Evolutionary conservation across 1,140 invertebrate genomes (phyloP), one percentile per base, ranked within the genome.

Genomic region (Apis laboriosa): DNA sequence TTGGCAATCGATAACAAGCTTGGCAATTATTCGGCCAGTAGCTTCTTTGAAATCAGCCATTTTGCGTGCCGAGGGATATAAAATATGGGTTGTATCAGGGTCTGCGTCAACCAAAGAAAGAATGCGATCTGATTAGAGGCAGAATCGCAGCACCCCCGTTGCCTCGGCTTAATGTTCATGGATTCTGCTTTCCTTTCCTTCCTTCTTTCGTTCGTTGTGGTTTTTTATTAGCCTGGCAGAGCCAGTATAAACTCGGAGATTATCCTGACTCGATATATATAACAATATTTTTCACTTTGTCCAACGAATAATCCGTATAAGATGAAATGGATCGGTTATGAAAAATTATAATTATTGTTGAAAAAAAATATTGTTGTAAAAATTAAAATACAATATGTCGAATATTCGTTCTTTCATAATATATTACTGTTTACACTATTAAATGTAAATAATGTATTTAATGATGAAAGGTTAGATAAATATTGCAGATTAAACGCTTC

Each of bases 1-100:
- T 60, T 70, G 85, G 80, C 80, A 84, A 87, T 87, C 86, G 85
- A 87, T 87, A 86, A 86, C 84, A 68, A 80, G 86, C 71, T 71
- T 77, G 81, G 73, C 34, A 86, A 86, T 86, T 87, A 86, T 86
- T 86, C 77, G 85, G 76, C 61, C 61, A 77, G 76, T 86, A 76
- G 66, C 60, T 87, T 87, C 86, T 87, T 86, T 84, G 72, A 80
- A 76, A 87, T 86, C 81, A 49, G 56, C 72, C 74, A 82, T 84
- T 73, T 63, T 58, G 56, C 49, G 68, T 34, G 58, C 76, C 49
- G 51, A 61, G 61, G 70, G 34, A 43, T 43, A 68, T 86, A 85
- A 85, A 68, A 73, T 83, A 83, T 85, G 55, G 74, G 75, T 78
- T 75, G 74, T 77, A 77, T 71, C 84, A 66, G 79, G 55, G 51